Conservation (phyloP, 2,888 invertebrate genomes). For the Drosophila robusta region DNA sequence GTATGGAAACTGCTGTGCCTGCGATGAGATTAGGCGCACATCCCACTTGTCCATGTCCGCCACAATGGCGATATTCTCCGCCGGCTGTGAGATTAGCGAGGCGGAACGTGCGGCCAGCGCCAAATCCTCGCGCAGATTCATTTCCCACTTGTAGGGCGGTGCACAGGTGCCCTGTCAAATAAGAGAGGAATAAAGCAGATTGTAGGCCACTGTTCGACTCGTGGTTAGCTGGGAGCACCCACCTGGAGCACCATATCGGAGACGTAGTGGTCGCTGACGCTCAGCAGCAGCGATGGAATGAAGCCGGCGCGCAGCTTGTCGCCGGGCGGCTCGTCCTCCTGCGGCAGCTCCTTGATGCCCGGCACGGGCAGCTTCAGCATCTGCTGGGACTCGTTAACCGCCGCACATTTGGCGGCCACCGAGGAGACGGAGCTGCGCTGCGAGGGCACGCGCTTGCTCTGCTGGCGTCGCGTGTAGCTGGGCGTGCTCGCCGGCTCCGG, state of each 20-base stretch:
- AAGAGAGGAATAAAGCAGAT: neutral
- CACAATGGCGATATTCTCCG: slow-evolving; percentile 93
- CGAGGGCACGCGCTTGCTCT: slow-evolving; percentile 71
- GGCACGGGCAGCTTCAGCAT: slow-evolving; percentile 85
- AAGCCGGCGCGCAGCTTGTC: slow-evolving; percentile 86
- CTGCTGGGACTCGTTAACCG: slow-evolving; percentile 75
- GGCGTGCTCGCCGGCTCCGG: slow-evolving; percentile 51
- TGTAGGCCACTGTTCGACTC: neutral
- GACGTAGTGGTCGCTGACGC: slow-evolving; percentile 88
- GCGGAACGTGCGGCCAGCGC: slow-evolving; percentile 86
- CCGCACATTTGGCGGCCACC: slow-evolving; percentile 80
- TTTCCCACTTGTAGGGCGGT: slow-evolving; percentile 87
- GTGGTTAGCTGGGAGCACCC: slow-evolving; percentile 36
- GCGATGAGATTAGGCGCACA: slow-evolving; percentile 86
- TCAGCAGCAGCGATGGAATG: slow-evolving; percentile 88
- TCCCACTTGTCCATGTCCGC: slow-evolving; percentile 93
- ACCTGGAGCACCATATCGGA: slow-evolving; percentile 92
- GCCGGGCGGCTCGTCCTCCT: slow-evolving; percentile 77
- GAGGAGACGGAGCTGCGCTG: slow-evolving; percentile 78
- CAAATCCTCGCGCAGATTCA: slow-evolving; percentile 86
- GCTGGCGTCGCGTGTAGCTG: slow-evolving; percentile 55
- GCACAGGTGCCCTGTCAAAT: slow-evolving; percentile 86
- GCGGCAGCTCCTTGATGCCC: slow-evolving; percentile 79
- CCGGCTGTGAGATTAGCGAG: slow-evolving; percentile 89
- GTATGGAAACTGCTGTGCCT: slow-evolving; percentile 86